A percentile compares a stretch with the other conserved stretches of the same genome.
These are phyloP conservation scores for Propithecus deckenii DNA, from an alignment of 2,797 vertebrate genomes.

Conservation along the genomic window DNA sequence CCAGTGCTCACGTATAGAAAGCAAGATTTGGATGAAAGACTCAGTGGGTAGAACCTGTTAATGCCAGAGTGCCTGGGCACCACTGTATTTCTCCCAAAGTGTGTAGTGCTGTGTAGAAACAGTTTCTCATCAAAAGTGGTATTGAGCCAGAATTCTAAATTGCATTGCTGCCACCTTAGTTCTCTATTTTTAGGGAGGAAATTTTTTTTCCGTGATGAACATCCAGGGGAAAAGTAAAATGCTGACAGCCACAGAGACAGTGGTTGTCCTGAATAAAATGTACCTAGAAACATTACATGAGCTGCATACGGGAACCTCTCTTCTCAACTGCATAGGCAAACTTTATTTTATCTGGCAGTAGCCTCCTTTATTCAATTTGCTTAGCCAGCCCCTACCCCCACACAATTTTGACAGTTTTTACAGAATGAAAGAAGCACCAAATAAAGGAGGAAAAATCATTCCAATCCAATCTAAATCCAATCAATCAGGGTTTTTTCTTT, in stretches of 20 bases:
- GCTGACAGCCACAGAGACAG: background rate
- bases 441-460: background rate
- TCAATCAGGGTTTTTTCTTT: background rate
- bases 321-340: background rate
- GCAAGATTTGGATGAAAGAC: slow-evolving; percentile 16
- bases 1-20: background rate
- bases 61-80: background rate
- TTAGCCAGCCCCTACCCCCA: background rate
- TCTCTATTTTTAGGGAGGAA: slow-evolving; percentile 58
- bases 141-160: slow-evolving; percentile 27
- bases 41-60: background rate
- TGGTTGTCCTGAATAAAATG: slow-evolving; percentile 59
- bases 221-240: slow-evolving; percentile 40
- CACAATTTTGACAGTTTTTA: background rate
- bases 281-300: background rate
- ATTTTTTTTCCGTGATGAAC: slow-evolving; percentile 44
- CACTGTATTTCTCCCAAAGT: slow-evolving; percentile 17
- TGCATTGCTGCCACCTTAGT: slow-evolving; percentile 6
- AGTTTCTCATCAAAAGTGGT: slow-evolving; percentile 29
- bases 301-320: background rate
- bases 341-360: background rate
- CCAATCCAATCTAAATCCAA: background rate
- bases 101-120: background rate
- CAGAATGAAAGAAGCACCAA: background rate
- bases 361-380: background rate